Evolutionary conservation across 23 tunicate genomes (phyloP), one percentile per base, ranked within the genome.

Genomic region (Ascidia mentula): DNA sequence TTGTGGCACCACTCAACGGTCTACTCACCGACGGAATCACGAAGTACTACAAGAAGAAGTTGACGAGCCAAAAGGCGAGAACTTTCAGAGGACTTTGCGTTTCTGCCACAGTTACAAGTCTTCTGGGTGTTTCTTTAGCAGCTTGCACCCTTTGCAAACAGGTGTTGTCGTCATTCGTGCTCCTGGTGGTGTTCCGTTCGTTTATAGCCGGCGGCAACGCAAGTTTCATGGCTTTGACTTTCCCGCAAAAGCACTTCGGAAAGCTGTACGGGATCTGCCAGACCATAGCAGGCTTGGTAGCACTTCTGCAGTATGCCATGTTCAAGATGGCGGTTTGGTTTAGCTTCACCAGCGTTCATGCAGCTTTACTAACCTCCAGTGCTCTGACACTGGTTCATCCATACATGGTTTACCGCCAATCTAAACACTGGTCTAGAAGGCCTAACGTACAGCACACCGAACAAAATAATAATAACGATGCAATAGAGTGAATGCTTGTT

Each of bases 231-330:
- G 40, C 79, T 39, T 30, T 73, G 18, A 35, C 45, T 6, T 82
- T 82, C 46, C 86, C 86, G 32, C 31, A 20, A 33, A 31, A 82
- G 46, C 79, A 82, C 45, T 82, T 82, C 73, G 86, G 86, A 5
- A 73, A 73, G 46, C 72, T 82, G 42, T 82, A 36, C 53, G 86
- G 86, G 0, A 20, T 82, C 1, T 40, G 70, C 6, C 53, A 73
- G 33, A 31, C 73, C 32, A 73, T 73, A 18, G 79, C 79, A 20
- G 86, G 86, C 45, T 18, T 37, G 0, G 72, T 82, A 8, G 36
- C 36, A 32, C 46, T 82, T 42, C 46, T 82, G 3, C 86, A 82
- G 46, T 82, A 73, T 35, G 79, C 79, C 32, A 32, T 82, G 17
- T 34, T 73, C 18, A 38, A 46, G 15, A 18, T 72, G 32, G 42